Base-by-base conservation (phyloP, 2,888 invertebrate genomes). In the Phrixothrix hirtus region DNA sequence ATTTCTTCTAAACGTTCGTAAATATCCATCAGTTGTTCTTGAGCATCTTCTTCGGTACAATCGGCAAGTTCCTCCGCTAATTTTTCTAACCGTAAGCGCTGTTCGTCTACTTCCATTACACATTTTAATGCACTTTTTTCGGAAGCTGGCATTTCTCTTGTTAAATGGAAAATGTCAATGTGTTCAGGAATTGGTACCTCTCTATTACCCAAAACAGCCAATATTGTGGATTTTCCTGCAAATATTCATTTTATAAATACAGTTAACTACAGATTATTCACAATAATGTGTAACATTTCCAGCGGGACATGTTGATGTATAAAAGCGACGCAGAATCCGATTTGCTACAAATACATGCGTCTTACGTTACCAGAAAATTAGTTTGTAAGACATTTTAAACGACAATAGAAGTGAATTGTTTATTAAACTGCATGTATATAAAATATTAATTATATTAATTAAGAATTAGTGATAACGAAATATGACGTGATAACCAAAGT, bases 21-120 rank as follows among this genome's bases (percentile, higher is more conserved):
- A 14, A 99, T 86, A 73, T 99, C 98, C 88, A 98, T 89, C 62
- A 99, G 78, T 74, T 95, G 92, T 67, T 99, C 97, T 75, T 98
- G 95, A 42, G 92, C 85, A 70, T 92, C 91, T 71, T 96, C 95
- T 73, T 96, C 89, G 49, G 89, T 89, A 71, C 86, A 88, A 31
- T 89, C 84, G 0, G 90, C 88, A 56, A 99, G 79, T 67, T 88
- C 85, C 69, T 99, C 99, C 0, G 95, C 95, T 35, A 97, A 80
- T 71, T 87, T 88, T 74, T 99, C 99, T 39, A 99, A 79, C 57
- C 91, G 83, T 44, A 93, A 81, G 44, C 97, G 82, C 72, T 98
- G 97, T 69, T 92, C 88, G 68, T 99, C 99, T 0, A 99, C 99
- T 75, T 99, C 98, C 90, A 97, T 94, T 26, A 99, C 99, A 74